A percentile compares a stretch with the other conserved stretches of the same genome.
Evolutionary conservation across 2,113 vertebrate species (phyloP).

Genomic region (Sclerurus mexicanus): DNA sequence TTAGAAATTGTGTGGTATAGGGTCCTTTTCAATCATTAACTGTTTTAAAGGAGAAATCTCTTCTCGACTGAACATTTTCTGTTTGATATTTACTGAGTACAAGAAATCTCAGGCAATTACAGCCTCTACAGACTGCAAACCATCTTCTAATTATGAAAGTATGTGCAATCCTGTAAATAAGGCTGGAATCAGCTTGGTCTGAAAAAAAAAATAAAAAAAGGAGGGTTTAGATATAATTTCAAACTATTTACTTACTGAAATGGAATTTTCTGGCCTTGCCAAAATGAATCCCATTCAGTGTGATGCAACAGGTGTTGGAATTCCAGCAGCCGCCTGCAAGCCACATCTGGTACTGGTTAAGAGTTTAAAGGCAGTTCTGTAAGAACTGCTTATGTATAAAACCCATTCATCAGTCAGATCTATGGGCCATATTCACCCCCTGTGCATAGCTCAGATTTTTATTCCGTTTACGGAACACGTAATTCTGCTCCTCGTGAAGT

Average conservation of each 20-base stretch:
- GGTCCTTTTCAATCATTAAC: background rate
- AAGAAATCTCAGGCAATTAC: conserved; percentile 2
- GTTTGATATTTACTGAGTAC: background rate
- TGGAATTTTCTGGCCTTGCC: conserved; percentile 70
- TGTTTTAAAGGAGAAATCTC: background rate
- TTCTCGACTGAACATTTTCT: background rate
- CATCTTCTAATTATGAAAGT: conserved; percentile 58
- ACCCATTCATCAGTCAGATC: conserved; percentile 56
- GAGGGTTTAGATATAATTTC: conserved; percentile 50
- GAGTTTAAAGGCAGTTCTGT: conserved; percentile 61
- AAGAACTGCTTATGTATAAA: conserved; percentile 56
- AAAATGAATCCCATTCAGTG: conserved; percentile 69
- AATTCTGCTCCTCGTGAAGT: conserved; percentile 32
- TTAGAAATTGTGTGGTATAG: background rate
- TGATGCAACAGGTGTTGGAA: conserved; percentile 73
- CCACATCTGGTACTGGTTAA: conserved; percentile 64
- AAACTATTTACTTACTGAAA: conserved; percentile 67
- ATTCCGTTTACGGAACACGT: background rate
- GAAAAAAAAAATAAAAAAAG: background rate
- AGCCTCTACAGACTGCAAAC: background rate
- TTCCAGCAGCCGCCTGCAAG: conserved; percentile 64
- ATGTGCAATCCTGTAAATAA: conserved; percentile 57
- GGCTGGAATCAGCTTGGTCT: background rate
- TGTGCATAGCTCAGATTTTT: conserved; percentile 32
- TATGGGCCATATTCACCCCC: conserved; percentile 36